phyloP scores from a whole-genome alignment of 2,797 vertebrate genomes.

The Sciurus vulgaris region DNA sequence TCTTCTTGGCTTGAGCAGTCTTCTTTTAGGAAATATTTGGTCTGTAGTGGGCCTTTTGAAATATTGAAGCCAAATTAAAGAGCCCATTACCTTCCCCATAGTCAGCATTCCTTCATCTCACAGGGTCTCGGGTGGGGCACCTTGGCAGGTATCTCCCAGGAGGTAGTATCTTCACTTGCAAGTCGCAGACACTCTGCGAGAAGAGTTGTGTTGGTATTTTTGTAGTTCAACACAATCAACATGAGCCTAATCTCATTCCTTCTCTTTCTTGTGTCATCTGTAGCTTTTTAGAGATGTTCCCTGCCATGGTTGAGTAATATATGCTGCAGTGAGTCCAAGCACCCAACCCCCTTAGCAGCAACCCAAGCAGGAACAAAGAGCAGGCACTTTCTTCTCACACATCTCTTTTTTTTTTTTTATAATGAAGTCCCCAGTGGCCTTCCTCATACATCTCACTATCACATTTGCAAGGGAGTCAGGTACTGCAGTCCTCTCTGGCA shows the following conservation, averaged over 20 bases:
- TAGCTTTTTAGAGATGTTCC: not conserved
- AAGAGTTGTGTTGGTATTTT: not conserved
- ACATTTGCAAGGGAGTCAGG: not conserved
- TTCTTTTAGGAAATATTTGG: not conserved
- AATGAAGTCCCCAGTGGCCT: not conserved
- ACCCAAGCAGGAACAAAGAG: not conserved
- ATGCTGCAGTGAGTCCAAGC: not conserved
- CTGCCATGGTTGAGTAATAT: not conserved
- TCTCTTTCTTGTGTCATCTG: not conserved
- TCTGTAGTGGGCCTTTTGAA: not conserved
- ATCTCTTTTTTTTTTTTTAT: not conserved
- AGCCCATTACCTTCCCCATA: not conserved
- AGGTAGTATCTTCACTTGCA: not conserved
- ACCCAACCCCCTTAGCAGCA: not conserved
- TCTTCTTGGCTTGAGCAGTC: not conserved
- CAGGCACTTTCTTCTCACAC: not conserved
- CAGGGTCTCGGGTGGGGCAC: not conserved
- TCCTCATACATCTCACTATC: not conserved
- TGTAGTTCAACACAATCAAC: not conserved
- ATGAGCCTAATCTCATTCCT: not conserved
- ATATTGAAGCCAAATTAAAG: not conserved
- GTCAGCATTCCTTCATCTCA: not conserved
- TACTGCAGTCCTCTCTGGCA: not conserved
- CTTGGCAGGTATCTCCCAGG: not conserved
- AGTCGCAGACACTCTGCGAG: not conserved